Conservation (phyloP, 2,888 invertebrate genomes). For the Parascotia fuliginaria region DNA sequence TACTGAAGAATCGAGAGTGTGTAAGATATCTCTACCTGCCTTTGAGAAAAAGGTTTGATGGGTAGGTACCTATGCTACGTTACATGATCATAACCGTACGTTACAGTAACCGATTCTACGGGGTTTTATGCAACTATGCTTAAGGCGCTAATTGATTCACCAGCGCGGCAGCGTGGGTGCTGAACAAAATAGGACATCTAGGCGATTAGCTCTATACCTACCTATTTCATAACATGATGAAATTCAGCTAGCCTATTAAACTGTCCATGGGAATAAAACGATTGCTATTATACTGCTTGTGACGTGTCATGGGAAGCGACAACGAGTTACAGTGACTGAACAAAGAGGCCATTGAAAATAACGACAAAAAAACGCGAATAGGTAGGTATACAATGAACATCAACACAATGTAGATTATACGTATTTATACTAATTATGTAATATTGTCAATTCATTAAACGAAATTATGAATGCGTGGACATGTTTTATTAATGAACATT, state of each 20-base stretch:
- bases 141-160: no score
- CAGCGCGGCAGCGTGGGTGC: no score
- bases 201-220: conserved; percentile 4
- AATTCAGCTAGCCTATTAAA: conserved; percentile 2
- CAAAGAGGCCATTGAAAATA: conserved; percentile 46
- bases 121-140: no score
- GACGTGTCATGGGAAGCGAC: conserved; percentile 53
- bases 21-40: no score
- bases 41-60: no score
- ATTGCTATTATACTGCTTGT: conserved; percentile 5
- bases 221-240: conserved; percentile 14
- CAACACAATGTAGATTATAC: conserved; percentile 12
- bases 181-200: background rate
- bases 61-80: no score
- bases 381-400: conserved; percentile 5
- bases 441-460: conserved; percentile 1
- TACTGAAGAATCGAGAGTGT: no score
- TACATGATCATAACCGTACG: no score
- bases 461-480: background rate
- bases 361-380: conserved; percentile 17
- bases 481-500: background rate
- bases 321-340: conserved; percentile 50
- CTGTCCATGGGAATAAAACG: background rate
- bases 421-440: conserved; percentile 1
- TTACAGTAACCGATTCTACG: no score